phyloP scores from a whole-genome alignment of 2,888 invertebrate species.

The Coremacera marginata region DNA sequence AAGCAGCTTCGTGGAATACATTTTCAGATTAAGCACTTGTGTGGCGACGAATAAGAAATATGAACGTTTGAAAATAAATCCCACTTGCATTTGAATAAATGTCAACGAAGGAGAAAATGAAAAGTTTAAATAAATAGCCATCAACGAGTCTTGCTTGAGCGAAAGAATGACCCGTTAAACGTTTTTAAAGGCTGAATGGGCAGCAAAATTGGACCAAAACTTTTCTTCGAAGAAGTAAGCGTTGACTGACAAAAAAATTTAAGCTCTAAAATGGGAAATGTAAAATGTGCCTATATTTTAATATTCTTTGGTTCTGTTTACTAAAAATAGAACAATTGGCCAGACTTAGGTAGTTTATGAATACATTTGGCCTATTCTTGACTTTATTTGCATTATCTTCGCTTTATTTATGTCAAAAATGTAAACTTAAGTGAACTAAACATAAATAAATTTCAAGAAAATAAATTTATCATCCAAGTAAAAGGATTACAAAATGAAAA shows the following conservation, averaged over 20 bases:
- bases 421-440: too few species aligned
- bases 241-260: too few species aligned
- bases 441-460: not conserved
- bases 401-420: too few species aligned
- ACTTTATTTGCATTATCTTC: too few species aligned
- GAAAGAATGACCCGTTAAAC: not conserved
- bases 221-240: too few species aligned
- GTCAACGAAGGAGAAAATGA: not conserved
- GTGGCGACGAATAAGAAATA: not conserved
- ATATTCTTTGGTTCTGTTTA: too few species aligned
- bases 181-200: not conserved
- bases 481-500: not conserved
- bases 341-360: too few species aligned
- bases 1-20: not conserved
- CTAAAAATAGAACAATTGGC: too few species aligned
- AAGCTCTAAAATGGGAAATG: too few species aligned
- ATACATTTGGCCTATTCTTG: too few species aligned
- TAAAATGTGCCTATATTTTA: too few species aligned
- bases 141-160: not conserved
- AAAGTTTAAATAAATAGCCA: not conserved
- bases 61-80: not conserved
- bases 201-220: too few species aligned
- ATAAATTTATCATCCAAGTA: not conserved
- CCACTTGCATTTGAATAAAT: not conserved
- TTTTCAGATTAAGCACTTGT: not conserved